Evolutionary conservation across 2,888 invertebrate genomes (phyloP).

Genomic region (Ceratothoa steindachneri): DNA sequence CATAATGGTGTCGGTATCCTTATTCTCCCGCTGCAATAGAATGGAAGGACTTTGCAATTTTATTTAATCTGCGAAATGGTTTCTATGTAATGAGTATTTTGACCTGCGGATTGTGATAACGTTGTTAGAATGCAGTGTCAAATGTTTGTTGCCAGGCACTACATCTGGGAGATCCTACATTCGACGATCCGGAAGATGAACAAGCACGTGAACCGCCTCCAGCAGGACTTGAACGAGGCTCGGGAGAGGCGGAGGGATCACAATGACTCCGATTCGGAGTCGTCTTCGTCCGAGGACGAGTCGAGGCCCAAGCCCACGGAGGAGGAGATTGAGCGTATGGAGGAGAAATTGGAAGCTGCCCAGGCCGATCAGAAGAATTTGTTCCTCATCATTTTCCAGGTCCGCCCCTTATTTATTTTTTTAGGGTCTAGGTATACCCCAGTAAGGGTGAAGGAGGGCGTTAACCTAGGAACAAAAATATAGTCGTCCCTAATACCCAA

Average conservation of each 20-base stretch:
- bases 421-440: not conserved
- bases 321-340: constrained; percentile 90
- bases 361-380: constrained; percentile 95
- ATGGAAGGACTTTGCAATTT: too few species aligned
- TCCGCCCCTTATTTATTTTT: constrained; percentile 49
- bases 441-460: not conserved
- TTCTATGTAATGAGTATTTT: too few species aligned
- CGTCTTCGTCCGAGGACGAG: constrained; percentile 37
- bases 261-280: constrained; percentile 23
- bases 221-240: constrained; percentile 59
- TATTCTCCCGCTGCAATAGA: too few species aligned
- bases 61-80: too few species aligned
- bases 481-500: not conserved
- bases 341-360: constrained; percentile 86
- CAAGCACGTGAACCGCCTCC: constrained; percentile 85
- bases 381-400: constrained; percentile 93
- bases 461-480: not conserved
- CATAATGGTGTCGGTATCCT: too few species aligned
- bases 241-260: constrained; percentile 49
- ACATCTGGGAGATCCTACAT: constrained; percentile 95
- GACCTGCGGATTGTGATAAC: too few species aligned
- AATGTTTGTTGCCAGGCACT: constrained; percentile 65
- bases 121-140: too few species aligned
- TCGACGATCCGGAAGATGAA: constrained; percentile 95
- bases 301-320: constrained; percentile 61